Conservation (phyloP, 2,113 vertebrate species). For the Anarrhichthys ocellatus region DNA sequence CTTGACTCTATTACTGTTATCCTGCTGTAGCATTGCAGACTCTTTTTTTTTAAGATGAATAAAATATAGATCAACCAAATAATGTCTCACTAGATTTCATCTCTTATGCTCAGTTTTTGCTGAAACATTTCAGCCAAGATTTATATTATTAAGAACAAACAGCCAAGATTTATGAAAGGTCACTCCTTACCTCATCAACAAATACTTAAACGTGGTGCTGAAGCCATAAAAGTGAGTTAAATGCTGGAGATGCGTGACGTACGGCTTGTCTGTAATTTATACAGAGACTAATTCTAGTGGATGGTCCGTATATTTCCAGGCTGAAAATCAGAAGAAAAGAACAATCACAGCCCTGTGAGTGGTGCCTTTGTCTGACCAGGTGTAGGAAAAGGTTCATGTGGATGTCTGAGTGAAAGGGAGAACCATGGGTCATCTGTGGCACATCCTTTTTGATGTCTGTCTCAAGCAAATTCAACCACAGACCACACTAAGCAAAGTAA, state of each 20-base stretch:
- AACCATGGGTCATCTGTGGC: not conserved
- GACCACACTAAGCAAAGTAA: not conserved
- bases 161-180: not conserved
- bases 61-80: not conserved
- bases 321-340: conserved; percentile 1
- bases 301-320: not conserved
- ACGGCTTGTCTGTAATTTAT: not conserved
- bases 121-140: not conserved
- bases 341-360: not conserved
- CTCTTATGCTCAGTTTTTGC: not conserved
- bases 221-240: not conserved
- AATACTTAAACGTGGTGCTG: not conserved
- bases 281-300: not conserved
- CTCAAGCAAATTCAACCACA: not conserved
- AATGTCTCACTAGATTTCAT: not conserved
- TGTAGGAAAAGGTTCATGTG: not conserved
- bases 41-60: not conserved
- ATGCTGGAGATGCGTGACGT: not conserved
- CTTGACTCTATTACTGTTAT: not conserved
- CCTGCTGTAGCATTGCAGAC: not conserved
- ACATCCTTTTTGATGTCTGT: conserved; percentile 2
- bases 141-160: not conserved
- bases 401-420: not conserved
- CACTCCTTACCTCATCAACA: not conserved
- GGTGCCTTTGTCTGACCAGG: not conserved